phyloP scores from a whole-genome alignment of 2,888 invertebrate species.

The Spicauda simplicius region DNA sequence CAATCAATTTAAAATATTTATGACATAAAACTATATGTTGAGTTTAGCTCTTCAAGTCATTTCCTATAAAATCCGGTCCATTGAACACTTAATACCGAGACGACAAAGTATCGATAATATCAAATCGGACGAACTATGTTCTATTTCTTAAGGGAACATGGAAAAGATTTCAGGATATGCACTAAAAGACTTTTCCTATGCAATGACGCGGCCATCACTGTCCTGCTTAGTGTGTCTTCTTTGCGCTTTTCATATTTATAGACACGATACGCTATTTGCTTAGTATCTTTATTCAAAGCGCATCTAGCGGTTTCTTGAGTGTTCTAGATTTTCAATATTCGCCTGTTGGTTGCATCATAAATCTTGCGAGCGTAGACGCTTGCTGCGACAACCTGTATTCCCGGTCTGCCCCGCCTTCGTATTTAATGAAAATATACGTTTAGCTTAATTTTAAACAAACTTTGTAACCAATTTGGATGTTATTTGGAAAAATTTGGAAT shows the following conservation, averaged over 20 bases:
- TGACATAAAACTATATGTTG: no score
- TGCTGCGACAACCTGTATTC: slow-evolving; percentile 75
- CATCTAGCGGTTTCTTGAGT: slow-evolving; percentile 69
- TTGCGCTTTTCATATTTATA: slow-evolving; percentile 20
- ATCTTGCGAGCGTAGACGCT: slow-evolving; percentile 66
- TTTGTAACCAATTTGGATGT: neutral
- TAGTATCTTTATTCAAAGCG: slow-evolving; percentile 62
- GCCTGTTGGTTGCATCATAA: slow-evolving; percentile 79
- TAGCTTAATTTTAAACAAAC: slow-evolving; percentile 62
- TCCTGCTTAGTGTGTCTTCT: slow-evolving; percentile 8
- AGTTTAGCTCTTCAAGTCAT: no score
- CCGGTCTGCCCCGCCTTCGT: slow-evolving; percentile 60
- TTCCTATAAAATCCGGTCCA: neutral
- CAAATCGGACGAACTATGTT: neutral
- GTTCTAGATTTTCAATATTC: slow-evolving; percentile 77
- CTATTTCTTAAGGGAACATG: neutral
- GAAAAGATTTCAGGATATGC: slow-evolving; percentile 1
- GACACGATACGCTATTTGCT: slow-evolving; percentile 49
- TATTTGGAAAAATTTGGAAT: slow-evolving; percentile 1
- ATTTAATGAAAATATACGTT: slow-evolving; percentile 78
- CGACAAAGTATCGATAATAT: neutral
- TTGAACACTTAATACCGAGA: neutral
- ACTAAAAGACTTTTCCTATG: slow-evolving; percentile 1
- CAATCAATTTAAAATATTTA: no score
- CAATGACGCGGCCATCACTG: neutral